Evolutionary conservation across 2,113 vertebrate genomes (phyloP), one percentile per base, ranked within the genome.

Genomic region (Notarius lentiginosus): DNA sequence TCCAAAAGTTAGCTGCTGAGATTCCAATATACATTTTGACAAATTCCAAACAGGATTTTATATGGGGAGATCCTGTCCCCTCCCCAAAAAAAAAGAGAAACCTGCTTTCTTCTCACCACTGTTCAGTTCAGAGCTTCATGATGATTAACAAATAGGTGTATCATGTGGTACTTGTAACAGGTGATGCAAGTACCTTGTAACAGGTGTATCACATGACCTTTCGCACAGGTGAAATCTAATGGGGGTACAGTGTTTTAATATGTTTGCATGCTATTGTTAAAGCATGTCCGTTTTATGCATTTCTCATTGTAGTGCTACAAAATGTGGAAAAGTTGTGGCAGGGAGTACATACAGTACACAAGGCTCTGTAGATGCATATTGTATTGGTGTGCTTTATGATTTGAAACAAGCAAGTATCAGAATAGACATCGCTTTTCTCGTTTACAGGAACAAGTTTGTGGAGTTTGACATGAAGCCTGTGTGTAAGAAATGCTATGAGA

Each of bases 391-490:
- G 7, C 18, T 24, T 75, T 15, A 41, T 41, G 17, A 7, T 51
- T 22, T 34, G 20, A 68, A 66, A 51, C 49, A 53, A 65, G 47
- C 53, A 60, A 41, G 20, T 61, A 5, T 47, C 12, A 68, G 22
- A 80, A 2, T 27, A 22, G 7, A 30, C 1, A 1, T n/a, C 27
- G 3, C 9, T 89, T 84, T 89, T 91, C 86, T 27, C 92, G 27
- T 92, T 92, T 91, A 88, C 94, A 99, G 98, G 95, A 99, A 99
- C 96, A 99, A 99, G 93, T 99, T 99, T 95, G 98, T 99, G 91
- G 98, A 99, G 93, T 99, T 99, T 95, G 98, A 99, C 94, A 99
- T 99, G 98, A 99, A 99, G 91, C 98, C 98, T 9, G 98, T 99
- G 91, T 99, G 98, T 95, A 99, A 99, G 96, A 99, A 98, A 92